Evolutionary conservation across 2,113 vertebrate species (phyloP), one percentile per base, ranked within the genome.

Genomic region (Oncorhynchus gorbuscha): DNA sequence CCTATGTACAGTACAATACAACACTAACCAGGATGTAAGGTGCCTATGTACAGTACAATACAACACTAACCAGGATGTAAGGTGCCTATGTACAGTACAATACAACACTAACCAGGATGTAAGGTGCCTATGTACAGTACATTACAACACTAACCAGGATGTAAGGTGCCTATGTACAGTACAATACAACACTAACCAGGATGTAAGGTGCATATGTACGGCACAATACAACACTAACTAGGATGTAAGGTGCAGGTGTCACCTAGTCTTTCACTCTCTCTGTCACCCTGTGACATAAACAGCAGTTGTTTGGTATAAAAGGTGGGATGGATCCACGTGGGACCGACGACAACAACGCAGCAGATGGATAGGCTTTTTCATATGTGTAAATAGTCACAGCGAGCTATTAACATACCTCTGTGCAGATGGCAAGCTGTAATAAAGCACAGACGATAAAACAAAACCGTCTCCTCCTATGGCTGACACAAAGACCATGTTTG

Each of bases 351-450:
- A 55, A 55, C 89, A 92, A 90, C 91, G 71, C 48, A 69, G 92
- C 95, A 95, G 95, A 95, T 96, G 95, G 94, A 94, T 84, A 92
- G 92, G 91, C 83, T 93, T 94, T 92, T 91, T 89, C 92, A 90
- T 89, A 74, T 91, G 91, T 91, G 73, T 91, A 94, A 94, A 92
- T 90, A 83, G 90, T 92, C 84, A 83, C 93, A 88, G 89, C 84
- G 85, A 93, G 92, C 94, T 91, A 95, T 95, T 95, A 93, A 91
- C 92, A 92, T 83, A 91, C 91, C 79, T 90, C 85, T 49, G 88
- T 93, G 79, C 95, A 95, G 95, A 95, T 96, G 95, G 95, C 86
- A 89, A 88, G 88, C 92, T 91, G 92, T 90, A 93, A 93, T 94
- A 93, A 94, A 94, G 91, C 92, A 94, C 79, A 93, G 93, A 88